phyloP scores from a whole-genome alignment of 2,797 vertebrate species.

The Alosa sapidissima region DNA sequence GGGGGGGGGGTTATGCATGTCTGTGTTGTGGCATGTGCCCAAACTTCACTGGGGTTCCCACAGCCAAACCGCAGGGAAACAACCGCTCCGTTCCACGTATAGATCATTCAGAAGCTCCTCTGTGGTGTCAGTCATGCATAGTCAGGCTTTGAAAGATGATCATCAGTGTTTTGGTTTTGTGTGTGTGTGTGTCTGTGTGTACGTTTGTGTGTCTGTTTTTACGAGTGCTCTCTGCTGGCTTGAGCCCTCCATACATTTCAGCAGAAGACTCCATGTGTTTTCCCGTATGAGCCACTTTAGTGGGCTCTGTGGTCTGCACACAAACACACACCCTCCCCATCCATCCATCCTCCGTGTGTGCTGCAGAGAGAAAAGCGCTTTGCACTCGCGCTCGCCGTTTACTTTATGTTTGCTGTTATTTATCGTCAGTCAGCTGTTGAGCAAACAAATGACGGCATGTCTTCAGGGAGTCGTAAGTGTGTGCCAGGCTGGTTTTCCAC shows the following conservation, averaged over 20 bases:
- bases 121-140: neutral
- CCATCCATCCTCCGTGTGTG: neutral
- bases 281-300: neutral
- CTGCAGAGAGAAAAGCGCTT: neutral
- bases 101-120: constrained; percentile 17
- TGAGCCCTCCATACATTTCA: neutral
- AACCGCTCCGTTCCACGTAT: neutral
- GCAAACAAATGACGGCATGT: constrained; percentile 21
- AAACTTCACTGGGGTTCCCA: constrained; percentile 16
- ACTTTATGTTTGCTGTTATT: constrained; percentile 11
- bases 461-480: neutral
- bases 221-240: neutral
- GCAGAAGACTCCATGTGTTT: constrained; percentile 20
- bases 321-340: neutral
- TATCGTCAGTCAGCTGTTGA: constrained; percentile 10
- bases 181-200: neutral
- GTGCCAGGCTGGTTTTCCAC: neutral
- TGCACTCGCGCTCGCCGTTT: neutral
- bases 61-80: neutral
- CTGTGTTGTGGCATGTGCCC: neutral
- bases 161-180: neutral
- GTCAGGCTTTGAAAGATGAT: constrained; percentile 6
- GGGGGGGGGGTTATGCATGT: neutral
- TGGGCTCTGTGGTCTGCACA: constrained; percentile 10
- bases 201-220: constrained; percentile 13